Percentiles rank a stretch among this genome's conserved stretches.
phyloP scores from a whole-genome alignment of 23 tunicate species.

The Corella eumyota region DNA sequence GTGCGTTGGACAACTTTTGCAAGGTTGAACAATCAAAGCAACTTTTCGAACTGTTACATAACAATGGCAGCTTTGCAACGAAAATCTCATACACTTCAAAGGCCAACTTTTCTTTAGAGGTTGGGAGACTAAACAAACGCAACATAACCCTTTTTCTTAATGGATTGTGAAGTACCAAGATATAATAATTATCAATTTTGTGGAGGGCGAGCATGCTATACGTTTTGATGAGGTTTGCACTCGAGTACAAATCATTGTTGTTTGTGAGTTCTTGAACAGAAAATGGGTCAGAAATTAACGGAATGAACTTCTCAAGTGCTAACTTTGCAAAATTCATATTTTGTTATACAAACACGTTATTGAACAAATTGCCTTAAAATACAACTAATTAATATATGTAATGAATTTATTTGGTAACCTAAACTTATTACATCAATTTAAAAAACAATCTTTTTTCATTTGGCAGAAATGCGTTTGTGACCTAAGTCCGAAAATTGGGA shows the following conservation, averaged over 20 bases:
- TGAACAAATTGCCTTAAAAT: too few species aligned
- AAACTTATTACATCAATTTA: too few species aligned
- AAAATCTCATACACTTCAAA: slow-evolving; percentile 2
- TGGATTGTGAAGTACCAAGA: slow-evolving; percentile 3
- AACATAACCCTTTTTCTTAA: not conserved
- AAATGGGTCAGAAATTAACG: slow-evolving; percentile 24
- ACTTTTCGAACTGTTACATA: slow-evolving; percentile 3
- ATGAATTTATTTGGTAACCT: too few species aligned
- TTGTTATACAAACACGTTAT: too few species aligned
- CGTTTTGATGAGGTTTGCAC: slow-evolving; percentile 12
- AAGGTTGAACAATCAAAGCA: slow-evolving; percentile 5
- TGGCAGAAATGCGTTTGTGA: too few species aligned
- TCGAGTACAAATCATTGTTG: not conserved
- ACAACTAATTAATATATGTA: too few species aligned
- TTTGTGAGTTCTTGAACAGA: slow-evolving; percentile 8
- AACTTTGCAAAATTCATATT: slow-evolving; percentile 17
- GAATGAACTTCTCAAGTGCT: slow-evolving; percentile 18
- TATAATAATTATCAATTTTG: slow-evolving; percentile 19
- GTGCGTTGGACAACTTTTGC: slow-evolving; percentile 13
- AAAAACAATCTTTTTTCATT: too few species aligned
- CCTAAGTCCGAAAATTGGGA: too few species aligned
- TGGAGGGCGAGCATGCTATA: slow-evolving; percentile 9
- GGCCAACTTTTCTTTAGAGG: slow-evolving; percentile 30
- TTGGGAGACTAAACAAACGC: slow-evolving; percentile 34
- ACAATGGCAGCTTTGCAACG: slow-evolving; percentile 7